Conservation (phyloP, 2,888 invertebrate genomes). For the Drosophila parthenogenetica region DNA sequence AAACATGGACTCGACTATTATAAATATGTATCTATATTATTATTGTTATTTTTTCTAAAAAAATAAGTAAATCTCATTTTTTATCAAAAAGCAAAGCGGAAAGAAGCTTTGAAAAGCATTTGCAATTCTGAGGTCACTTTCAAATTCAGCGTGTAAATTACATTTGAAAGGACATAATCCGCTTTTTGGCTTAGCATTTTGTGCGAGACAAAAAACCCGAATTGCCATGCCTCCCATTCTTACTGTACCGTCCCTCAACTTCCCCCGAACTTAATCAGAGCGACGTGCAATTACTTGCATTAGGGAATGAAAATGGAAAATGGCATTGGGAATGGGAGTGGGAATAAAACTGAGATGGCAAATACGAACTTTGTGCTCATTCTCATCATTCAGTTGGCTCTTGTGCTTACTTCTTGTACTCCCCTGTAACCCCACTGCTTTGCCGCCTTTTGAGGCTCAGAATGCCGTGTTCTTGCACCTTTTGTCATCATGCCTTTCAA, state of each 20-base stretch:
- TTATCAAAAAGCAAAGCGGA: conserved; percentile 8
- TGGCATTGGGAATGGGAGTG: conserved; percentile 14
- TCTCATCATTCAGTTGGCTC: conserved; percentile 57
- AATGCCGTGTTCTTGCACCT: conserved; percentile 51
- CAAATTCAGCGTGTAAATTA: conserved; percentile 70
- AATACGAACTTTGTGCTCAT: conserved; percentile 46
- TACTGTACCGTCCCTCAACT: too few relatives aligned
- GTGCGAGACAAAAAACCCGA: conserved; percentile 53
- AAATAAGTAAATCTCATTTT: not conserved
- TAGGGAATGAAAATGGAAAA: conserved; percentile 47
- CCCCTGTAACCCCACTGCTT: conserved; percentile 1
- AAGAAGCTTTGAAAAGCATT: conserved; percentile 27
- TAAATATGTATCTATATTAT: not conserved
- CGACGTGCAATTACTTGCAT: conserved; percentile 79
- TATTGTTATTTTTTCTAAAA: too few relatives aligned
- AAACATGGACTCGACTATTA: conserved; percentile 22
- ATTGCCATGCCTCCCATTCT: conserved; percentile 40
- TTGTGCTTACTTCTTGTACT: conserved; percentile 37
- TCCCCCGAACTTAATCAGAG: conserved; percentile 70
- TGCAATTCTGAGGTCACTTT: conserved; percentile 58
- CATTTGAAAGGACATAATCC: conserved; percentile 64
- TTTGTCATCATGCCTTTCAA: conserved; percentile 76
- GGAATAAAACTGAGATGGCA: conserved; percentile 22
- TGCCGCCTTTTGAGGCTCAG: conserved; percentile 4
- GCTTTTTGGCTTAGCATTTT: conserved; percentile 75